Evolutionary conservation across 2,113 vertebrate species (phyloP).

Genomic region (Phylloscopus trochilus): DNA sequence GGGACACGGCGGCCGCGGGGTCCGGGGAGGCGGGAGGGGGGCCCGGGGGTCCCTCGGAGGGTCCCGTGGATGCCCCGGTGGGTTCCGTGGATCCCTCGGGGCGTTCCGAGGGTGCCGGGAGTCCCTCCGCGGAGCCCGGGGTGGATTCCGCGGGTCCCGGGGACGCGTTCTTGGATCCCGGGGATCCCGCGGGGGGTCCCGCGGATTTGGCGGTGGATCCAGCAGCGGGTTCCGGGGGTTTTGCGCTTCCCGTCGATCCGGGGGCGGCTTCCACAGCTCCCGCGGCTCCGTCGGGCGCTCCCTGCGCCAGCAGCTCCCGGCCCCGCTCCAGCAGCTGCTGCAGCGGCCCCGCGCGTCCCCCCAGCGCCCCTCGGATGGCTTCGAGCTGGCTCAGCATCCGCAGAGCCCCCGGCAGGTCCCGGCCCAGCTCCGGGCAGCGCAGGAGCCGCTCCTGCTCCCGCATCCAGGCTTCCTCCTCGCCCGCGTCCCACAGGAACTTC

Average conservation of each 20-base stretch:
- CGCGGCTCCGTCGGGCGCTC: not conserved
- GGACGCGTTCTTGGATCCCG: not conserved
- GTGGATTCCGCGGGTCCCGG: not conserved
- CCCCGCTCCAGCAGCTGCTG: not conserved
- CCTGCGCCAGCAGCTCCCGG: not conserved
- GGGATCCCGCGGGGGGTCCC: not conserved
- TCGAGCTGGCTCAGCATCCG: not conserved
- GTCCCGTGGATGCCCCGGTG: fast-evolving
- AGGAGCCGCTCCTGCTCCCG: not conserved
- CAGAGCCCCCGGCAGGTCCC: not conserved
- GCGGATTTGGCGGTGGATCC: not conserved
- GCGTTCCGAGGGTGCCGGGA: not conserved
- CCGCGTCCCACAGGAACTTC: not conserved
- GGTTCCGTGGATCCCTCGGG: not conserved
- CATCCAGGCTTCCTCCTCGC: not conserved
- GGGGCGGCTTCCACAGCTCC: not conserved
- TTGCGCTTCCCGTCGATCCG: not conserved
- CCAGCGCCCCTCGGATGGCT: not conserved
- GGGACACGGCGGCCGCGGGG: not conserved
- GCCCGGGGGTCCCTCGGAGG: not conserved
- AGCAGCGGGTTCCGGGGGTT: fast-evolving
- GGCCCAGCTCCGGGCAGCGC: not conserved
- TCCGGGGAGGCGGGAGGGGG: not conserved
- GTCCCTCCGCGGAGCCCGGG: not conserved
- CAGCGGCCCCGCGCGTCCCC: not conserved